Percentiles rank a stretch among this genome's conserved stretches.
These are phyloP conservation scores for Sminthopsis crassicaudata DNA, from an alignment of 2,113 vertebrate genomes.

Conservation along the genomic window DNA sequence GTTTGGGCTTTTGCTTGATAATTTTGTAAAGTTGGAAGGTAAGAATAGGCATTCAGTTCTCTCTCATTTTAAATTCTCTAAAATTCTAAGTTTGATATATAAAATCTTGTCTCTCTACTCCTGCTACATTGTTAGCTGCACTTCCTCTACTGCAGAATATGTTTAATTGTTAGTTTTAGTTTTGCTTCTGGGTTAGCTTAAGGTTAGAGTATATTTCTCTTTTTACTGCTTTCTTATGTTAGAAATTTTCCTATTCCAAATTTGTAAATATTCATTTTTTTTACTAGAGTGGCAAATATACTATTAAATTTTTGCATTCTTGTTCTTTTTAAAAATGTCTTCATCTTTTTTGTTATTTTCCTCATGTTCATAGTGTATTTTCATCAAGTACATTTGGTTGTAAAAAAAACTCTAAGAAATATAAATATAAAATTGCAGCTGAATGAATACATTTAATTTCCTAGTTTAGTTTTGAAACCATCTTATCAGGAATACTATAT, in stretches of 20 bases:
- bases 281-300: slow-evolving; percentile 8
- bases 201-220: background rate
- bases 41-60: background rate
- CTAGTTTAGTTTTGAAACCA: background rate
- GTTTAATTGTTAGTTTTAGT: slow-evolving; percentile 10
- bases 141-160: slow-evolving; percentile 38
- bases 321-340: slow-evolving; percentile 16
- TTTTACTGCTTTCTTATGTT: slow-evolving; percentile 15
- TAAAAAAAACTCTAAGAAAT: background rate
- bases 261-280: background rate
- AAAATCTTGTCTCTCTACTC: background rate
- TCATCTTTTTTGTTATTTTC: background rate
- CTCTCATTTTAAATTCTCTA: background rate
- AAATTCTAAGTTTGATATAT: background rate
- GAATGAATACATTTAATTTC: slow-evolving; percentile 53
- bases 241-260: background rate
- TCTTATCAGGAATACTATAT: background rate
- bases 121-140: slow-evolving; percentile 54
- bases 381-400: background rate
- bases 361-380: background rate
- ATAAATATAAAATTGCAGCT: background rate
- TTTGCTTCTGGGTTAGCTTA: slow-evolving; percentile 37
- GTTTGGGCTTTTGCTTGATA: slow-evolving; percentile 27
- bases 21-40: slow-evolving; percentile 41
- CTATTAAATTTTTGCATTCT: slow-evolving; percentile 27